Evolutionary conservation across 2,797 vertebrate genomes (phyloP).

Genomic region (Bryconaethiops microstoma): DNA sequence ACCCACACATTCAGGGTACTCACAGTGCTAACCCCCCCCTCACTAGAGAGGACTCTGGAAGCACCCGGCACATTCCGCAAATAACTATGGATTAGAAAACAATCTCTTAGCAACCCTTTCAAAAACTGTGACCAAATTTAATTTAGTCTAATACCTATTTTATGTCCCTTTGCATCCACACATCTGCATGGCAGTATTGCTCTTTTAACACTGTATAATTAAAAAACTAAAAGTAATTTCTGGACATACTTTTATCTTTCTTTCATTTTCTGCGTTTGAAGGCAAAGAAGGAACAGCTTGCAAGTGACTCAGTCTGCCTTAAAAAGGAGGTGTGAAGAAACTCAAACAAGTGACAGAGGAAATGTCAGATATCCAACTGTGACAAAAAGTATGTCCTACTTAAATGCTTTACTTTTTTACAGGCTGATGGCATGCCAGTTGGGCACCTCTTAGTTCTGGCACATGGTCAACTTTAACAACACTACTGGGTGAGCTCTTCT

Average conservation of each 20-base stretch:
- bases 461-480: not conserved
- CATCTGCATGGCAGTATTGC: not conserved
- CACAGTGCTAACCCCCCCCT: not conserved
- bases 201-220: constrained; percentile 28
- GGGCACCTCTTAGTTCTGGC: constrained; percentile 10
- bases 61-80: constrained; percentile 8
- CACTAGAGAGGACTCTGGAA: not conserved
- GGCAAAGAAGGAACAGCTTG: constrained; percentile 35
- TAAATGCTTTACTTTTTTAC: constrained; percentile 9
- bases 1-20: not conserved
- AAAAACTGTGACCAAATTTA: constrained; percentile 20
- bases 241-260: constrained; percentile 20
- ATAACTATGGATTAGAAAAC: constrained; percentile 4
- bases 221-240: constrained; percentile 16
- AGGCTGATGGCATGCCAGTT: not conserved
- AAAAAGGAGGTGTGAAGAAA: constrained; percentile 32
- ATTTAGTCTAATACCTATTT: constrained; percentile 13
- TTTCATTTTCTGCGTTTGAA: constrained; percentile 19
- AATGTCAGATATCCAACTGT: constrained; percentile 32
- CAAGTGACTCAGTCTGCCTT: constrained; percentile 31
- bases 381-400: constrained; percentile 19
- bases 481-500: not conserved
- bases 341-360: constrained; percentile 18
- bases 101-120: constrained; percentile 12
- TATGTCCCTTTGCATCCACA: not conserved